These are phyloP conservation scores for Halcyon leucocephala DNA, from an alignment of 2,797 vertebrate species.

Conservation along the genomic window DNA sequence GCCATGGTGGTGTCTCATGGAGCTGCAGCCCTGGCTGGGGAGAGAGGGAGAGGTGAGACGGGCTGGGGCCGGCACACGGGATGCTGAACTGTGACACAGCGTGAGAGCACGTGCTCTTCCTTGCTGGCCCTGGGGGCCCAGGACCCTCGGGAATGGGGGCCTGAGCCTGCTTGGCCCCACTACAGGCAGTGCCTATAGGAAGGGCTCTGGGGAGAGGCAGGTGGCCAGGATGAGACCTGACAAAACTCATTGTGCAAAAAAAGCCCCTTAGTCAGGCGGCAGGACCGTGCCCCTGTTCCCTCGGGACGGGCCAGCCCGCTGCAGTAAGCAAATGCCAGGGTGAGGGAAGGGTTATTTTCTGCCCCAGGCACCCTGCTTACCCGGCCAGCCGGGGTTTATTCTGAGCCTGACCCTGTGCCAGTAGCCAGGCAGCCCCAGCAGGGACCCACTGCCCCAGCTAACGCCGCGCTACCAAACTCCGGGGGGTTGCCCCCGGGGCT, in stretches of 20 bases:
- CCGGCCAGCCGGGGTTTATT: conserved; percentile 42
- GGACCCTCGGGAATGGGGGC: neutral
- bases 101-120: accelerated
- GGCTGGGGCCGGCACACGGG: neutral
- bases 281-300: neutral
- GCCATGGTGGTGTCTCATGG: conserved; percentile 90
- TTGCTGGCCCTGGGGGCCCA: neutral
- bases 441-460: neutral
- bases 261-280: conserved; percentile 3
- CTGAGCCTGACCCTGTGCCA: conserved; percentile 40
- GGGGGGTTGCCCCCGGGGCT: accelerated
- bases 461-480: accelerated
- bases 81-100: accelerated
- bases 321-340: neutral
- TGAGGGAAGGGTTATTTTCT: conserved; percentile 49
- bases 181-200: neutral
- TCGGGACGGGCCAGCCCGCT: neutral
- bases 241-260: conserved; percentile 38
- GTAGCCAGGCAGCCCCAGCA: neutral
- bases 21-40: conserved; percentile 74
- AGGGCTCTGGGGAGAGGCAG: neutral
- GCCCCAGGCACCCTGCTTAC: neutral
- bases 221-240: neutral
- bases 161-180: neutral
- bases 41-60: conserved; percentile 63